These are phyloP conservation scores for Tragulus kanchil DNA, from an alignment of 2,113 vertebrate genomes.

Conservation along the genomic window DNA sequence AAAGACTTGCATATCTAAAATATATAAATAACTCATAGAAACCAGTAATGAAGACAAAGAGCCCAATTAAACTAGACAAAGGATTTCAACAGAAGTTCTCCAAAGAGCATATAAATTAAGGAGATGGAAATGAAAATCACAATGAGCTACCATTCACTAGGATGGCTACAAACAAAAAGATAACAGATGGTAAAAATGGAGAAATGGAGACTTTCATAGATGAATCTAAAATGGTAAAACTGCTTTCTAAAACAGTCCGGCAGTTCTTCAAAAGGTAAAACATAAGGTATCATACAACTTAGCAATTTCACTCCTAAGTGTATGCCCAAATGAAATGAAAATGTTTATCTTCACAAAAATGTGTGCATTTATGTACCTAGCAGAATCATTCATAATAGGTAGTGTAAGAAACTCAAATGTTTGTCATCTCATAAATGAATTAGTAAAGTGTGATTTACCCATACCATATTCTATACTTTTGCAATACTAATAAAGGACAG, in stretches of 20 bases:
- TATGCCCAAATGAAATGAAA: not conserved
- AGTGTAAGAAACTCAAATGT: not conserved
- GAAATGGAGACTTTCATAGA: not conserved
- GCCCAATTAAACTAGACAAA: not conserved
- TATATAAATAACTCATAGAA: not conserved
- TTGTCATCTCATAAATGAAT: not conserved
- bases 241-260: not conserved
- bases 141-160: not conserved
- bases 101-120: not conserved
- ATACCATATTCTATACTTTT: not conserved
- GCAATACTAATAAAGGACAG: not conserved
- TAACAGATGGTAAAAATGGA: not conserved
- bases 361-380: not conserved
- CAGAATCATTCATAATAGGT: not conserved
- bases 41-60: not conserved
- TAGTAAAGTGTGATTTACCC: not conserved
- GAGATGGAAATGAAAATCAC: not conserved
- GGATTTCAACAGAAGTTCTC: not conserved
- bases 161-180: not conserved
- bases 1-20: not conserved
- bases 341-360: not conserved
- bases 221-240: not conserved
- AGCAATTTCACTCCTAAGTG: not conserved
- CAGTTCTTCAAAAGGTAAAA: not conserved
- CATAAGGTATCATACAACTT: not conserved